These are phyloP conservation scores for Syngnathus rostellatus DNA, from an alignment of 2,797 vertebrate genomes.

Conservation along the genomic window DNA sequence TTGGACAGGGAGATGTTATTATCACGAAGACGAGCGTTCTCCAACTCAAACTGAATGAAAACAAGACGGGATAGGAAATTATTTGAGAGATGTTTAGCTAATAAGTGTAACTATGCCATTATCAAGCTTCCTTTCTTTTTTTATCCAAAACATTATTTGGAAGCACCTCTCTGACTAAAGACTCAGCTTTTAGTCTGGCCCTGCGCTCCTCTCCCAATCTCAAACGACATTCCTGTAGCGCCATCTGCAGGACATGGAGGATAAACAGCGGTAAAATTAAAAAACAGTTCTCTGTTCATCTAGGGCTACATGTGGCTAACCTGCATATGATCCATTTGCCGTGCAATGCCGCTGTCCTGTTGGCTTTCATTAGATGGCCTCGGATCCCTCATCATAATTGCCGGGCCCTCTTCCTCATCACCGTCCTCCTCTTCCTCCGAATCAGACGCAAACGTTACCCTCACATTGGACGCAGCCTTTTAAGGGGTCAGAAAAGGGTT, in stretches of 20 bases:
- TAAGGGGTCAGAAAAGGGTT: slow-evolving; percentile 7
- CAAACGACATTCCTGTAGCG: slow-evolving; percentile 77
- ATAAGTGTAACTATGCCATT: background rate
- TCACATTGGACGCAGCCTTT: slow-evolving; percentile 58
- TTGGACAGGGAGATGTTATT: slow-evolving; percentile 79
- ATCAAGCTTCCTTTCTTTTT: background rate
- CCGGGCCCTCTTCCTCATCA: slow-evolving; percentile 26
- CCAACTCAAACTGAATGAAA: slow-evolving; percentile 72
- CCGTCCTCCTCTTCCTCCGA: slow-evolving; percentile 47
- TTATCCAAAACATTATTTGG: background rate
- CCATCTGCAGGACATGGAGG: slow-evolving; percentile 64
- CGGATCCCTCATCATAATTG: slow-evolving; percentile 29
- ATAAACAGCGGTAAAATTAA: background rate
- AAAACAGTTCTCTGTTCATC: background rate
- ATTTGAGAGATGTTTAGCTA: background rate
- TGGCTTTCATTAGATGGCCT: slow-evolving; percentile 16
- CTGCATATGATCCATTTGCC: slow-evolving; percentile 47
- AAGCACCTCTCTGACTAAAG: slow-evolving; percentile 77
- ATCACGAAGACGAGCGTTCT: slow-evolving; percentile 78
- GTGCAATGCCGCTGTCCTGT: slow-evolving; percentile 33
- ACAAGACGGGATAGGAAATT: background rate
- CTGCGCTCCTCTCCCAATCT: slow-evolving; percentile 80
- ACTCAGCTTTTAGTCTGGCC: slow-evolving; percentile 76
- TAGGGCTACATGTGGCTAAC: slow-evolving; percentile 22
- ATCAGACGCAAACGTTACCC: slow-evolving; percentile 56